Base-by-base conservation (phyloP, 1,140 invertebrate species). In the Drosophila biarmipes region DNA sequence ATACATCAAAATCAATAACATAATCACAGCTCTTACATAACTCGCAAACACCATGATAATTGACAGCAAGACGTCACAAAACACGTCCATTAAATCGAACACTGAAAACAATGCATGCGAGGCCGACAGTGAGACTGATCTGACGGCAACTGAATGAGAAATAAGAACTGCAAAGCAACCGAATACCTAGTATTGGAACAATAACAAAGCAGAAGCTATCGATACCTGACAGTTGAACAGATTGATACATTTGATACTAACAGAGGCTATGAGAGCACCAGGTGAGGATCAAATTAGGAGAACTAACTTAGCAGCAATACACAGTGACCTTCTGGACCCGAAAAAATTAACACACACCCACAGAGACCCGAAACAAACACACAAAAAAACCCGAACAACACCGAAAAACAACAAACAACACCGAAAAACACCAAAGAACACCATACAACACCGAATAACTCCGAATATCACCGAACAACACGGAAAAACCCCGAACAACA, bases 121-220 rank as follows among this genome's bases (percentile, higher is more conserved):
- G 2, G 19, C 5, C 19, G 35, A 29, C 27, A 49, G 57, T 24
- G 11, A 51, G 6, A 3, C 12, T 35, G 34, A 35, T 11, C 37
- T 29, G 15, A 43, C 21, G 42, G 40, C 14, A 43, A 63, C 54
- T 43, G 61, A 46, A 46, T 43, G 62, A 64, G 42, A 63, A 6
- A 63, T 29, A 48, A 63, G 40, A 37, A 46, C 58, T 64, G 58
- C 59, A n/a, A 46, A 15, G 59, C 4, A 64, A 38, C 29, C 31
- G 57, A 15, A 27, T 64, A 62, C 61, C 29, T 61, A 43, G 21
- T 27, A 43, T 10, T n/a, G 48, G 12, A 55, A 56, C 56, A 37
- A 59, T 37, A 53, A 24, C 11, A 15, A 19, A 14, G 15, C 15
- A 7, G 34, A 21, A 27, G 52, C 35, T 19, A 21, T 38, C 14